Percentiles rank a stretch among this genome's conserved stretches.
These are phyloP conservation scores for Varanus komodoensis DNA, from an alignment of 2,113 vertebrate genomes.

Conservation along the genomic window DNA sequence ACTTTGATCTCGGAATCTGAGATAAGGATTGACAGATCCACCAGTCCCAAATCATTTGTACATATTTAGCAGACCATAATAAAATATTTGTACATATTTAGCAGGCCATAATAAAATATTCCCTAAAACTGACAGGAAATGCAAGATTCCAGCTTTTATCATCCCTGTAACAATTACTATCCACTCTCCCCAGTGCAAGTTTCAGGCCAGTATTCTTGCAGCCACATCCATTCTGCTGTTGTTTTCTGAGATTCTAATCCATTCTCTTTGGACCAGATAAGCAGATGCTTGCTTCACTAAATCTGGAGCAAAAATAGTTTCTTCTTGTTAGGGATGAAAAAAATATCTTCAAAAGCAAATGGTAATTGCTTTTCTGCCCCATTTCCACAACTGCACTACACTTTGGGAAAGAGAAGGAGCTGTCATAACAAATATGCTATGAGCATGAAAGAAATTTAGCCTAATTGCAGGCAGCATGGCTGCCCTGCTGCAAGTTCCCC, in stretches of 20 bases:
- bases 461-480: background rate
- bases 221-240: background rate
- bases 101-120: fast-evolving
- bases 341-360: conserved; percentile 27
- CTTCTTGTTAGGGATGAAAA: fast-evolving
- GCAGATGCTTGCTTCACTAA: background rate
- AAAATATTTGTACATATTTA: background rate
- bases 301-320: background rate
- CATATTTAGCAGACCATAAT: fast-evolving
- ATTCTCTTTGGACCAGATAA: background rate
- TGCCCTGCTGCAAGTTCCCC: background rate
- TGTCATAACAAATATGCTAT: background rate
- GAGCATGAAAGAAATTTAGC: background rate
- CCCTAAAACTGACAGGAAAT: background rate
- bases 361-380: background rate
- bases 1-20: too few species aligned
- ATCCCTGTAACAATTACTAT: background rate
- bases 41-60: fast-evolving
- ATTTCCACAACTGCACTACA: too few species aligned
- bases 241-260: background rate
- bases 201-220: fast-evolving
- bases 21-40: too few species aligned
- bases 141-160: background rate
- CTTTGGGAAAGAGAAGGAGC: fast-evolving
- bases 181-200: background rate